phyloP scores from a whole-genome alignment of 2,888 invertebrate genomes.

The Perithous albicinctus region DNA sequence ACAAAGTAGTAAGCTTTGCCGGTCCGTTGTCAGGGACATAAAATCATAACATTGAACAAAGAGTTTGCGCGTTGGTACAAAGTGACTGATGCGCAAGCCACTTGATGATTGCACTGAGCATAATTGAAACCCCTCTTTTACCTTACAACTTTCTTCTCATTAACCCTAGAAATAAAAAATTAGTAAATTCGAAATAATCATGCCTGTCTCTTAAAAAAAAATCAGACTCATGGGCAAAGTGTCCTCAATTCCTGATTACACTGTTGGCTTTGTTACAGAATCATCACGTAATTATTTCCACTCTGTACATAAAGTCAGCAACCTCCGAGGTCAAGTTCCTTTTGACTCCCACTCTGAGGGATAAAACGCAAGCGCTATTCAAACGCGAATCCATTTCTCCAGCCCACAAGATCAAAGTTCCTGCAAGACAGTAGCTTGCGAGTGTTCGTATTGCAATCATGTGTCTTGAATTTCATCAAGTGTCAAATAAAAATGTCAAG shows the following conservation, averaged over 20 bases:
- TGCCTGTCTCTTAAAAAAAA: neutral
- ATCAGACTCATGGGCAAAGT: neutral
- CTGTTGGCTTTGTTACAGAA: too few relatives aligned
- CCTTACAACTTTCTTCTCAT: neutral
- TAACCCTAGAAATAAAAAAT: neutral
- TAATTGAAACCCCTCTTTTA: neutral
- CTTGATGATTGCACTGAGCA: neutral
- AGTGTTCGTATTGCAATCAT: neutral
- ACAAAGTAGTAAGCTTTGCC: constrained; percentile 8
- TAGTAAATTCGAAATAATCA: too few relatives aligned
- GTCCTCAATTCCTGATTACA: too few relatives aligned
- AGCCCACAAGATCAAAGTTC: neutral
- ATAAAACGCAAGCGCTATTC: neutral
- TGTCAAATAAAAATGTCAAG: neutral
- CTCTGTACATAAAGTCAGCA: too few relatives aligned
- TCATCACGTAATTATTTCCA: too few relatives aligned
- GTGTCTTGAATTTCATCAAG: neutral
- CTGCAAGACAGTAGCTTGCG: neutral
- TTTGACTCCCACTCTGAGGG: neutral
- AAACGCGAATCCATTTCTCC: neutral
- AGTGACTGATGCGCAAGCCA: constrained; percentile 10
- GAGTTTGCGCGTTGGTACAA: constrained; percentile 35
- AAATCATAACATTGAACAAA: constrained; percentile 39
- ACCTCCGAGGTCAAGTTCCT: neutral
- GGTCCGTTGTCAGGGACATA: constrained; percentile 50